These are phyloP conservation scores for Hetaerina titia DNA, from an alignment of 2,888 invertebrate species.

Conservation along the genomic window DNA sequence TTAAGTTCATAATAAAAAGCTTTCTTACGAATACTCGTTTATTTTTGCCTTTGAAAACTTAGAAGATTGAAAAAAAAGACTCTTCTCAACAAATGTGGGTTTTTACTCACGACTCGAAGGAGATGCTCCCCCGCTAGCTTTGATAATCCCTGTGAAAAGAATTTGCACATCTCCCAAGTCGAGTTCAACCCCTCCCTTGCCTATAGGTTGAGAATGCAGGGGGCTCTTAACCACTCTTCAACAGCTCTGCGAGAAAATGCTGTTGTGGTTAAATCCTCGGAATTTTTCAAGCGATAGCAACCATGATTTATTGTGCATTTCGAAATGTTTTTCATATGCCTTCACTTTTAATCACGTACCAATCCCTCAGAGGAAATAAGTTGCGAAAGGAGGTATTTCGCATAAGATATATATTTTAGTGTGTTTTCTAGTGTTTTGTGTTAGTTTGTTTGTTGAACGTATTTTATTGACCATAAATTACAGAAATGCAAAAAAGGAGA, in stretches of 20 bases:
- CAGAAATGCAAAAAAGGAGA: too few relatives aligned
- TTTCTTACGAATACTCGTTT: not conserved
- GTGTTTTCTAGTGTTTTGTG: too few relatives aligned
- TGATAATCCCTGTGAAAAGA: slow-evolving; percentile 3
- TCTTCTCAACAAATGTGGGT: not conserved
- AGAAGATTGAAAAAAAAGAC: not conserved
- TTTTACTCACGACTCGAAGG: not conserved
- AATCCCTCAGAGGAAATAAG: too few relatives aligned
- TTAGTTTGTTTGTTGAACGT: too few relatives aligned
- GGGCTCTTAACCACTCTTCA: not conserved
- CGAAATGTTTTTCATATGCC: too few relatives aligned
- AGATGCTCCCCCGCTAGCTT: not conserved
- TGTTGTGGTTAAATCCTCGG: not conserved
- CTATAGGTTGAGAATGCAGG: not conserved
- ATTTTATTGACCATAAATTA: too few relatives aligned
- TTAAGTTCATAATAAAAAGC: slow-evolving; percentile 22
- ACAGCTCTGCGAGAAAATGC: not conserved
- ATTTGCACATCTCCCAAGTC: not conserved
- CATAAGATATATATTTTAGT: too few relatives aligned
- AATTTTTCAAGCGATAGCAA: not conserved
- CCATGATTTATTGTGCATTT: not conserved
- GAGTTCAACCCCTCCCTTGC: not conserved
- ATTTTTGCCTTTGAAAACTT: slow-evolving; percentile 30
- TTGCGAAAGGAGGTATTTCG: too few relatives aligned
- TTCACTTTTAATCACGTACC: too few relatives aligned